A percentile compares a stretch with the other conserved stretches of the same genome.
Evolutionary conservation across 1,140 invertebrate species (phyloP).

Genomic region (Tribolium castaneum): DNA sequence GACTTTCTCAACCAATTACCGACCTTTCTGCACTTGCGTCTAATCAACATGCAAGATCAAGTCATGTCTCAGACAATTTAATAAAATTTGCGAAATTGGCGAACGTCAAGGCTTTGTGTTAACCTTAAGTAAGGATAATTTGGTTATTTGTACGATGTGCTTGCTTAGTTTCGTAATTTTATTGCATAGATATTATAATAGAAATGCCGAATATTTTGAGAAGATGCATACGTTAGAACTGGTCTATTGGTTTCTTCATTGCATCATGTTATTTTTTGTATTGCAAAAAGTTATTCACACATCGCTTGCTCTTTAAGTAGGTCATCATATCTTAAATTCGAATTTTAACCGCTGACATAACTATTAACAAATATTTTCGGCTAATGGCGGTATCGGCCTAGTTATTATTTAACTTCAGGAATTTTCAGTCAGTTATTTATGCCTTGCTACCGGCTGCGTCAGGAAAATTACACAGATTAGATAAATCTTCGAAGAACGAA

Average conservation of each 20-base stretch:
- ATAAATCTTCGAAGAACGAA: not conserved
- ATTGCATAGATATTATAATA: not conserved
- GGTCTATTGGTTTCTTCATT: not conserved
- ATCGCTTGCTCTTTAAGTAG: constrained; percentile 21
- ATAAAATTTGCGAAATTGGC: constrained; percentile 9
- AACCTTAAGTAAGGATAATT: constrained; percentile 15
- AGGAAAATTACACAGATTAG: not conserved
- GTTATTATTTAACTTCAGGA: not conserved
- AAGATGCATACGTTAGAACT: not conserved
- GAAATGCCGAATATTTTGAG: not conserved
- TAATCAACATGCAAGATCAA: not conserved
- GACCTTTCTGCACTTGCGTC: not conserved
- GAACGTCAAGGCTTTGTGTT: constrained; percentile 10
- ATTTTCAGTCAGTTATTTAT: not conserved
- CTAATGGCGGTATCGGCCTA: not conserved
- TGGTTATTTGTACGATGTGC: constrained; percentile 5
- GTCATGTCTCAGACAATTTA: constrained; percentile 15
- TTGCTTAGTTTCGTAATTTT: not conserved
- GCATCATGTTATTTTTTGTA: constrained; percentile 2
- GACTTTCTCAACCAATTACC: not conserved
- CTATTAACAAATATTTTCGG: constrained; percentile 9
- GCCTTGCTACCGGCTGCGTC: not conserved
- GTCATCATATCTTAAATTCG: constrained; percentile 6
- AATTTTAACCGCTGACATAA: constrained; percentile 14
- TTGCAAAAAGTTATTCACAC: constrained; percentile 21